Evolutionary conservation across 35 echinoderm and acorn worm species (phyloP), one percentile per base, ranked within the genome.

Genomic region (Diadema setosum): DNA sequence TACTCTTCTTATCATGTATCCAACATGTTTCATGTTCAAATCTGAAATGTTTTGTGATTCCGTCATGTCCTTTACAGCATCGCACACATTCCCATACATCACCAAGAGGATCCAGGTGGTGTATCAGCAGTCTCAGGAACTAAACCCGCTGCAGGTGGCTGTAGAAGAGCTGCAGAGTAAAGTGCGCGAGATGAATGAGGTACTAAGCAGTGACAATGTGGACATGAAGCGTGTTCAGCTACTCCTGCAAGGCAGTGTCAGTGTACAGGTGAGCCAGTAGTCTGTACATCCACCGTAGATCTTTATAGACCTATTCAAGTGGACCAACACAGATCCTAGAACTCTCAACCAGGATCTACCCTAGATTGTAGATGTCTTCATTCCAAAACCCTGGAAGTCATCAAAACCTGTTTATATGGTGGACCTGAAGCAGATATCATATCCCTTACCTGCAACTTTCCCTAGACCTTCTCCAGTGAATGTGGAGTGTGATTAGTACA

Each of bases 211-310:
- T 3, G 89, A 92, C 5, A 30, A 82, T 8, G 63, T 75, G 39
- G 92, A 99, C 41, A 92, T 99, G 92, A 94, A 92, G 46, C 80
- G 87, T 56, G 74, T 99, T 20, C 96, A 99, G 82, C 96, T 99
- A 17, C 74, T 95, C 39, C 75, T 99, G 21, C 96, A 99, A 78
- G 96, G 96, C 21, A 94, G 92, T 81, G 96, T 99, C 34, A 99
- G 96, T 89, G 93, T 93, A 40, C 91, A 93, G 95, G 95, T 97
- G 56, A 93, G 78, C 20, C n/a, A n/a, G n/a, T n/a, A n/a, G n/a
- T n/a, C n/a, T n/a, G 29, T n/a, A n/a, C 52, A 57, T 14, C 14
- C 52, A 57, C 21, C 52, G 14, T 57, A 15, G 14, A 57, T 57
- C 52, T 57, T 14, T n/a, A n/a, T n/a, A n/a, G n/a, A n/a, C n/a